Conservation (phyloP, 2,888 invertebrate genomes). For the Carpatolechia fugitivella region DNA sequence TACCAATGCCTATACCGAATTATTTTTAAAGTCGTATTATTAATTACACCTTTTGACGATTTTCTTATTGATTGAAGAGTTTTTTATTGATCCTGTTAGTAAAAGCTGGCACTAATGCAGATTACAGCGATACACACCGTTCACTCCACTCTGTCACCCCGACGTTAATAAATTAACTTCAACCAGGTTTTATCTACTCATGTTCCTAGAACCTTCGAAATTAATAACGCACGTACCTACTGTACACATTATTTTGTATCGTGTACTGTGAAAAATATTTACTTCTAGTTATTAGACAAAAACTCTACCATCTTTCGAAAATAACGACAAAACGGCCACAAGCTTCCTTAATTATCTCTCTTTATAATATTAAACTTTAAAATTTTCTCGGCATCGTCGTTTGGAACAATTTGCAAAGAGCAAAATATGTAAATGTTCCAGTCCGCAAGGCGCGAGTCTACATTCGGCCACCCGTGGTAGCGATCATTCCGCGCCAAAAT, state of each 20-base stretch:
- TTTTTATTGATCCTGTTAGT: too few relatives aligned
- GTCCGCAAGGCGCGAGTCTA: conserved; percentile 12
- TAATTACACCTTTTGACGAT: too few relatives aligned
- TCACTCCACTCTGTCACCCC: conserved; percentile 36
- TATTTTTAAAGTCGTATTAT: too few relatives aligned
- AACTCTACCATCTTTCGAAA: neutral
- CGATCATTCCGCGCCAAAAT: neutral
- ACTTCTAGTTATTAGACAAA: too few relatives aligned
- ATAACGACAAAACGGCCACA: neutral
- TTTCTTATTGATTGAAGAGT: too few relatives aligned
- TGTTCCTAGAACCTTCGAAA: too few relatives aligned
- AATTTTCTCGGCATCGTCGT: conserved; percentile 1
- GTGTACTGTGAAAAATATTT: too few relatives aligned
- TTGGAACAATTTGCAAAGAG: conserved; percentile 14
- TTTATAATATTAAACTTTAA: conserved; percentile 5
- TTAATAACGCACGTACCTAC: too few relatives aligned
- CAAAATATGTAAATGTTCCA: conserved; percentile 15
- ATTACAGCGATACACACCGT: conserved; percentile 41
- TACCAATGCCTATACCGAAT: too few relatives aligned
- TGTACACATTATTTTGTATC: too few relatives aligned
- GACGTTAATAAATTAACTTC: conserved; percentile 9
- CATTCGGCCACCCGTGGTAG: conserved; percentile 2
- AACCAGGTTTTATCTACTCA: too few relatives aligned
- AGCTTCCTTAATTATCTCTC: conserved; percentile 1
- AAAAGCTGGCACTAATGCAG: neutral